These are phyloP conservation scores for Perdita meconis DNA, from an alignment of 2,888 invertebrate genomes.

Conservation along the genomic window DNA sequence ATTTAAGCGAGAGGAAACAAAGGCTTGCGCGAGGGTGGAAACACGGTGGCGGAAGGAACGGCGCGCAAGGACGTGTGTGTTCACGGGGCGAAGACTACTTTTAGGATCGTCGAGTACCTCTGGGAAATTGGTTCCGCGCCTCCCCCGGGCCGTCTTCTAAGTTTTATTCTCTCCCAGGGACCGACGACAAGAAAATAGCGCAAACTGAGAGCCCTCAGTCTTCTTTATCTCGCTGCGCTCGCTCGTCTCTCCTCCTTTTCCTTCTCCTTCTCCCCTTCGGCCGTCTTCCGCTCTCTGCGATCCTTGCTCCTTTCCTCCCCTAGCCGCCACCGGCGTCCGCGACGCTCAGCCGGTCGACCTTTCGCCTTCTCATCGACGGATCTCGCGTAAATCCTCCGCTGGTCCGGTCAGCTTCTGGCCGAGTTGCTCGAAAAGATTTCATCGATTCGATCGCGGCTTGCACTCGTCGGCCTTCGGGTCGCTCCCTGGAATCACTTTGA, in stretches of 20 bases:
- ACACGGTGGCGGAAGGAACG: constrained; percentile 12
- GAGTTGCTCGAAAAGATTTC: constrained; percentile 64
- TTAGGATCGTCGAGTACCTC: constrained; percentile 73
- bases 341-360: constrained; percentile 53
- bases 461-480: constrained; percentile 37
- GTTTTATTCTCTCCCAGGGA: constrained; percentile 76
- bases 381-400: constrained; percentile 60
- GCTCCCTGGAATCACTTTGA: constrained; percentile 59
- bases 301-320: background rate
- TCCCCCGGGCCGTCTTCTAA: constrained; percentile 61
- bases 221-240: constrained; percentile 65
- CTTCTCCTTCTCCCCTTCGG: constrained; percentile 1
- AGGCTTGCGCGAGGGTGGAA: background rate
- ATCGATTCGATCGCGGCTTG: constrained; percentile 66
- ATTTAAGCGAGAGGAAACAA: constrained; percentile 3
- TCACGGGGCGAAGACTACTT: constrained; percentile 68
- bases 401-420: constrained; percentile 57
- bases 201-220: constrained; percentile 70
- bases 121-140: constrained; percentile 78
- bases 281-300: background rate
- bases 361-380: constrained; percentile 64
- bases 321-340: constrained; percentile 23
- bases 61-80: constrained; percentile 38
- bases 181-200: constrained; percentile 75
- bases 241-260: constrained; percentile 33